phyloP scores from a whole-genome alignment of 2,888 invertebrate genomes.

The Apodemia zela region DNA sequence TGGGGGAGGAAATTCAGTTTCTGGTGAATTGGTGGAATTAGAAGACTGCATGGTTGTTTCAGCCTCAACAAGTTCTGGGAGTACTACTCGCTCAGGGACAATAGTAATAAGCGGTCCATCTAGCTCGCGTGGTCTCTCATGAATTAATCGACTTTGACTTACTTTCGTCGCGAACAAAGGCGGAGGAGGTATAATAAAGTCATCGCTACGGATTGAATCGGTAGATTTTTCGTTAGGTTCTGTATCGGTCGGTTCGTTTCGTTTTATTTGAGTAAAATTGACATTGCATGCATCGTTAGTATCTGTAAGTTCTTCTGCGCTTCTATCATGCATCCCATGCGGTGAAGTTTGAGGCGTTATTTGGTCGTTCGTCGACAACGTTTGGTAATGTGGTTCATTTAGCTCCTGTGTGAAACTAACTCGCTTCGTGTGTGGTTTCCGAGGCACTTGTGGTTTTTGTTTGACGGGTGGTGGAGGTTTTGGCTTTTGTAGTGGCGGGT shows the following conservation, averaged over 20 bases:
- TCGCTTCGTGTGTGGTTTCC: conserved; percentile 72
- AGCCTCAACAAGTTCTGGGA: conserved; percentile 61
- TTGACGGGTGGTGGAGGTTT: conserved; percentile 51
- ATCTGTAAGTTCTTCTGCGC: conserved; percentile 42
- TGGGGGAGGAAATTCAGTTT: conserved; percentile 65
- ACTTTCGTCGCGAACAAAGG: conserved; percentile 69
- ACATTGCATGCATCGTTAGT: conserved; percentile 76
- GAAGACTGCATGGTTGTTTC: conserved; percentile 74
- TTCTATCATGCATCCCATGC: conserved; percentile 57
- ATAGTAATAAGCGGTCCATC: conserved; percentile 59
- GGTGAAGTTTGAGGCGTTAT: conserved; percentile 41
- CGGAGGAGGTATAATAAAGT: conserved; percentile 74
- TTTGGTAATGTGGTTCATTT: conserved; percentile 46
- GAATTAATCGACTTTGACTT: conserved; percentile 55
- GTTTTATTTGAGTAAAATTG: conserved; percentile 66
- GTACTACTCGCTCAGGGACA: conserved; percentile 60
- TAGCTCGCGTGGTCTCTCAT: conserved; percentile 46
- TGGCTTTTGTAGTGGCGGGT: conserved; percentile 38
- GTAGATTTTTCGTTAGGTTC: conserved; percentile 53
- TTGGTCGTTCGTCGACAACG: conserved; percentile 47
- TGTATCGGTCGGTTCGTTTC: conserved; percentile 50
- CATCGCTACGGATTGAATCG: conserved; percentile 60
- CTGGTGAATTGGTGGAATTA: conserved; percentile 63
- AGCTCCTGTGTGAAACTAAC: conserved; percentile 72
- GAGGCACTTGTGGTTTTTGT: conserved; percentile 72